These are phyloP conservation scores for Camptogramma bilineatum DNA, from an alignment of 2,888 invertebrate genomes.

Conservation along the genomic window DNA sequence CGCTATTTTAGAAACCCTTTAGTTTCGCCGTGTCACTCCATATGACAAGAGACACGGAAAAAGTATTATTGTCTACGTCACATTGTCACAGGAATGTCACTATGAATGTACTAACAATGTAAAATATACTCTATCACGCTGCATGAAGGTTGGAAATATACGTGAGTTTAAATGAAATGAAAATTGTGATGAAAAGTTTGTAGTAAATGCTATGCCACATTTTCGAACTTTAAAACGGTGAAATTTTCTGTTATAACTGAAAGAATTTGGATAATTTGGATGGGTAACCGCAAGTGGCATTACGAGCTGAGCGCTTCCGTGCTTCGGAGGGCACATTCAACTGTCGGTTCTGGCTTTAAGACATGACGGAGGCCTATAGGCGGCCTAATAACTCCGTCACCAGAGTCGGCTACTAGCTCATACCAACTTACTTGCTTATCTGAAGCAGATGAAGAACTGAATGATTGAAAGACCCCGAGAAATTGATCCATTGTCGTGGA, in stretches of 20 bases:
- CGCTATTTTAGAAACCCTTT: background rate
- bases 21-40: conserved; percentile 7
- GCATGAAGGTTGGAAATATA: background rate
- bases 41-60: conserved; percentile 15
- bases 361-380: too few relatives aligned
- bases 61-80: conserved; percentile 25
- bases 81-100: conserved; percentile 4
- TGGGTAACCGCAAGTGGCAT: too few relatives aligned
- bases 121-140: background rate
- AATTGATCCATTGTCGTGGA: background rate
- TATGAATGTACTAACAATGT: background rate
- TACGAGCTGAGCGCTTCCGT: too few relatives aligned
- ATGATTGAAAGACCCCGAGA: background rate
- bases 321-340: too few relatives aligned
- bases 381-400: too few relatives aligned
- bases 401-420: too few relatives aligned
- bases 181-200: background rate
- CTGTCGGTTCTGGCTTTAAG: too few relatives aligned
- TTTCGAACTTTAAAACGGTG: too few relatives aligned
- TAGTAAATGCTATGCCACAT: background rate
- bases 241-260: too few relatives aligned
- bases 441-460: background rate
- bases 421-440: too few relatives aligned
- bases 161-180: background rate
- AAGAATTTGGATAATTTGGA: too few relatives aligned